phyloP scores from a whole-genome alignment of 2,888 invertebrate genomes.

The Ophioninae sp. region DNA sequence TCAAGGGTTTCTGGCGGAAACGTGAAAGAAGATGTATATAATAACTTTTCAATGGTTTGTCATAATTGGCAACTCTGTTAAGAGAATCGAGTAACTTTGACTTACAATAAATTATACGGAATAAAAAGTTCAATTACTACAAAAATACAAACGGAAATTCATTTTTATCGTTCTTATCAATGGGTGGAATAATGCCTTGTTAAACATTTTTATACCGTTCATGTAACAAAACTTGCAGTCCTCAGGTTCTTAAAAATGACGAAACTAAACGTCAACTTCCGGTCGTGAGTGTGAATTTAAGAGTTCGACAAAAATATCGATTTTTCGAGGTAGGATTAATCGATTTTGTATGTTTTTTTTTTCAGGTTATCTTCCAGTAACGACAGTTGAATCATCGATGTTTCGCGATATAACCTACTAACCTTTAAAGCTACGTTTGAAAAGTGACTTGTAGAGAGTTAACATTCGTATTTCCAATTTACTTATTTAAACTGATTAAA shows the following conservation, averaged over 20 bases:
- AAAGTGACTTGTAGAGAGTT: background rate
- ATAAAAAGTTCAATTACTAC: too few relatives aligned
- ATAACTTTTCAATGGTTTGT: background rate
- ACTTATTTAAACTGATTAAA: background rate
- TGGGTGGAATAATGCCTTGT: too few relatives aligned
- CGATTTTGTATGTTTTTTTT: background rate
- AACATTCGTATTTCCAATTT: background rate
- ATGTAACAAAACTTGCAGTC: too few relatives aligned
- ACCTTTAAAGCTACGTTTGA: background rate
- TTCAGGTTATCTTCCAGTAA: background rate
- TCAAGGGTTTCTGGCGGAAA: conserved; percentile 20
- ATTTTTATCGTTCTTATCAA: background rate
- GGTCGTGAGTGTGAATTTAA: too few relatives aligned
- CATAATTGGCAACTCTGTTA: background rate
- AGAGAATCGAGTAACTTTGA: background rate
- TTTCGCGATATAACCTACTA: background rate
- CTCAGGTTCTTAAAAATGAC: too few relatives aligned
- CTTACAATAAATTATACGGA: background rate
- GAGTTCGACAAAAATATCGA: background rate
- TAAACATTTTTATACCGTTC: too few relatives aligned
- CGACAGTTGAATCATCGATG: background rate
- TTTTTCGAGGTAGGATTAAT: background rate
- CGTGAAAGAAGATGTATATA: background rate
- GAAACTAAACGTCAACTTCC: too few relatives aligned
- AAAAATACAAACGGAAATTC: background rate